Base-by-base conservation (phyloP, 2,113 vertebrate genomes). In the Brachyhypopomus occidentalis region DNA sequence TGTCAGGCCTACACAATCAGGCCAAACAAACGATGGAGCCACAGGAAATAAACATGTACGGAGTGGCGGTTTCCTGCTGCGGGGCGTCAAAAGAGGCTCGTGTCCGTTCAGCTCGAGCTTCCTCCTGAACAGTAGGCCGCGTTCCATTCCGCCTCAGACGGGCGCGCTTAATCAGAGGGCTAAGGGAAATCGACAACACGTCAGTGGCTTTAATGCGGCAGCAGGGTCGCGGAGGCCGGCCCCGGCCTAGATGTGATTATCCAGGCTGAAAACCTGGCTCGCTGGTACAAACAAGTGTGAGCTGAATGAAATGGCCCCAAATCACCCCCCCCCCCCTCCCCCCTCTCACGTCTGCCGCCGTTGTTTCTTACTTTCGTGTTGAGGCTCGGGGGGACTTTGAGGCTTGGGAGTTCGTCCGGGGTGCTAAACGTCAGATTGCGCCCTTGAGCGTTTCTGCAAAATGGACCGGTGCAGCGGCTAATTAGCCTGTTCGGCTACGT, bases 141-240 rank as follows among this genome's bases (percentile, higher is more conserved):
- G 17, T 27, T 59, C 79, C 64, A 30, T 70, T 1, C 64, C 38
- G 55, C 66, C 52, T 59, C 20, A 60, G 67, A 45, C 52, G 30
- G 12, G 59, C 67, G 23, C 60, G 45, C 60, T 81, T 77, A 72
- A 78, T 78, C 78, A 78, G 52, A 67, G 67, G 22, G 60, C 69
- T 71, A 60, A 78, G 62, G 19, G 78, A 84, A 81, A 81, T 81
- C 52, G 78, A 84, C 78, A 84, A 81, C 38, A 59, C 38, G 78
- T 81, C 78, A 80, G 30, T 2, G 30, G 69, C 67, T 27, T 64
- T 84, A 77, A 80, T 84, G 45, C 60, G 66, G 81, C 77, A 66
- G 77, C 27, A 38, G 30, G 45, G 41, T 11, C 20, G 67, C 20
- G 45, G 66, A 27, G 27, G 48, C 6, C 20, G 45, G 66, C 73